Conservation (phyloP, 2,797 vertebrate species). For the Mus minutoides region DNA sequence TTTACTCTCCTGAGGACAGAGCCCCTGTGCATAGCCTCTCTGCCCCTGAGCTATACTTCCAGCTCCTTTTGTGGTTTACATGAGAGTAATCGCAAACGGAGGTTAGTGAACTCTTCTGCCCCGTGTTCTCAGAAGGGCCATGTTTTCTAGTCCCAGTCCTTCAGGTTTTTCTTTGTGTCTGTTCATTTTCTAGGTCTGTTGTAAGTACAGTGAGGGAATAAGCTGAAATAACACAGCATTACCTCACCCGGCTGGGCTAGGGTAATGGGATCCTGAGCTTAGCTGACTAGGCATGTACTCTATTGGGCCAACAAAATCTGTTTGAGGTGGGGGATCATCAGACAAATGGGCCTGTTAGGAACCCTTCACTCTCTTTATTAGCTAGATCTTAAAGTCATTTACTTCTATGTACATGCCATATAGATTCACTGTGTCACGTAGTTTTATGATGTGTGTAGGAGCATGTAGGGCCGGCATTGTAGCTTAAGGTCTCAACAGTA, state of each 20-base stretch:
- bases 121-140: not conserved
- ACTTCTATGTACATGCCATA: not conserved
- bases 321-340: not conserved
- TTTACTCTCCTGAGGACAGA: not conserved
- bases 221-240: not conserved
- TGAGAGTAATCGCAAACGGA: not conserved
- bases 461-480: not conserved
- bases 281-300: not conserved
- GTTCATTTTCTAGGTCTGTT: not conserved
- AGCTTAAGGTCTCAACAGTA: not conserved
- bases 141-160: not conserved
- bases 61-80: not conserved
- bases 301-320: not conserved
- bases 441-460: not conserved
- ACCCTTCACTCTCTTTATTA: not conserved
- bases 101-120: not conserved
- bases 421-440: not conserved
- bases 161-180: not conserved
- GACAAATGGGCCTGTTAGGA: not conserved
- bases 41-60: not conserved
- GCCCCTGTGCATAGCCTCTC: not conserved
- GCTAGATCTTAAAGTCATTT: slow-evolving; percentile 42
- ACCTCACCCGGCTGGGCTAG: not conserved
- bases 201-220: not conserved
- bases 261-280: not conserved